These are phyloP conservation scores for Ctenoplectra terminalis DNA, from an alignment of 1,140 invertebrate genomes.

Conservation along the genomic window DNA sequence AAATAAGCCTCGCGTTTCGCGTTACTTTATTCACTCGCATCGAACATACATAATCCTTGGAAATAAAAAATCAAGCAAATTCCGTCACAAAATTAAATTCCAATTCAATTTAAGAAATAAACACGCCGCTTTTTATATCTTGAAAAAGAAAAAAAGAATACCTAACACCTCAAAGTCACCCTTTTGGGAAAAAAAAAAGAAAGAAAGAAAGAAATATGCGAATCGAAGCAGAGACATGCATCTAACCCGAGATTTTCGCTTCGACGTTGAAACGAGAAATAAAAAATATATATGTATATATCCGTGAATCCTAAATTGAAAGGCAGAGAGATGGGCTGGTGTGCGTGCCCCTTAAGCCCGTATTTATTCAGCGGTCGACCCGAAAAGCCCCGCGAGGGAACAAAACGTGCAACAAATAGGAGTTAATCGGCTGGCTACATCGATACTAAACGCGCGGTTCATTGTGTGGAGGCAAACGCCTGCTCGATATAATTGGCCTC, in stretches of 20 bases:
- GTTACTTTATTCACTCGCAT: no score
- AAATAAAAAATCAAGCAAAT: no score
- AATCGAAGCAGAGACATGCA: background rate
- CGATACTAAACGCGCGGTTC: slow-evolving; percentile 74
- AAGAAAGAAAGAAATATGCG: background rate
- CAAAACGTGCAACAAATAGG: slow-evolving; percentile 74
- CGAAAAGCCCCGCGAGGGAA: slow-evolving; percentile 68
- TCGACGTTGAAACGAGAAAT: background rate
- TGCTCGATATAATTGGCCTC: slow-evolving; percentile 78
- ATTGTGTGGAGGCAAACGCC: slow-evolving; percentile 76
- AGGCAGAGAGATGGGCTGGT: slow-evolving; percentile 5
- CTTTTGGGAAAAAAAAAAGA: no score
- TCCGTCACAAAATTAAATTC: no score
- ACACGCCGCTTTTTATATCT: no score
- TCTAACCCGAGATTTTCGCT: background rate
- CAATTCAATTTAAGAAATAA: no score
- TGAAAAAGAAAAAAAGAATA: no score
- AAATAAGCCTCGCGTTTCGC: no score
- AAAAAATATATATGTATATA: background rate
- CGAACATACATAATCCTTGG: no score
- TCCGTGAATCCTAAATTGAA: slow-evolving; percentile 12
- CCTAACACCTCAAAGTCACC: no score
- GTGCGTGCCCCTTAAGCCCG: slow-evolving; percentile 65
- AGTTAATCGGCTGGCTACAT: slow-evolving; percentile 74
- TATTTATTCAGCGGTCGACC: slow-evolving; percentile 71